These are phyloP conservation scores for Emys orbicularis DNA, from an alignment of 2,797 vertebrate genomes.

Conservation along the genomic window DNA sequence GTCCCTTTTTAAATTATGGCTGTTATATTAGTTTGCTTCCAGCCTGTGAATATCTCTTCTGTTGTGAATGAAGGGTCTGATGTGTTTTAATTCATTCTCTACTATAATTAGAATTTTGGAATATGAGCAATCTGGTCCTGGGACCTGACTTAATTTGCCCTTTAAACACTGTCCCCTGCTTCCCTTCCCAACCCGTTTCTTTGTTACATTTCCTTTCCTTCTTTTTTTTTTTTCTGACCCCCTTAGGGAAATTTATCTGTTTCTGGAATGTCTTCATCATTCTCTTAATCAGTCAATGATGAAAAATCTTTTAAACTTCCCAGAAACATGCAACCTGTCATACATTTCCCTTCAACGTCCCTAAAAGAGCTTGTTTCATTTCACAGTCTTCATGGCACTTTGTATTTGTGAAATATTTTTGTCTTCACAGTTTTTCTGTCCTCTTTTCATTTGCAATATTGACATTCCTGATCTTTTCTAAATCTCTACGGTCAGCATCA, in stretches of 20 bases:
- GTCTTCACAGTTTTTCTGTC: not conserved
- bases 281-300: not conserved
- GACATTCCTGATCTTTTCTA: not conserved
- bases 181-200: not conserved
- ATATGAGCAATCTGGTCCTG: not conserved
- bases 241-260: not conserved
- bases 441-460: not conserved
- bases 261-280: not conserved
- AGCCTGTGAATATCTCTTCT: not conserved
- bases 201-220: not conserved
- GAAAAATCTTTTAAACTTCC: not conserved
- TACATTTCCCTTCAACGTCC: not conserved
- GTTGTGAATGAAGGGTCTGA: not conserved
- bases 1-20: not conserved
- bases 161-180: not conserved
- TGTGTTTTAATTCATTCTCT: not conserved
- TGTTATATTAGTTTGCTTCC: not conserved
- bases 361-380: not conserved
- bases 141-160: not conserved
- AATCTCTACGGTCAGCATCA: not conserved
- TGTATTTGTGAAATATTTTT: not conserved
- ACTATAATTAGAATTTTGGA: not conserved
- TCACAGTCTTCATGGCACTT: not conserved
- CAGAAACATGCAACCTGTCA: slow-evolving; percentile 35
- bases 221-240: not conserved